Evolutionary conservation across 1,140 invertebrate species (phyloP).

Genomic region (Neodiprion virginianus): DNA sequence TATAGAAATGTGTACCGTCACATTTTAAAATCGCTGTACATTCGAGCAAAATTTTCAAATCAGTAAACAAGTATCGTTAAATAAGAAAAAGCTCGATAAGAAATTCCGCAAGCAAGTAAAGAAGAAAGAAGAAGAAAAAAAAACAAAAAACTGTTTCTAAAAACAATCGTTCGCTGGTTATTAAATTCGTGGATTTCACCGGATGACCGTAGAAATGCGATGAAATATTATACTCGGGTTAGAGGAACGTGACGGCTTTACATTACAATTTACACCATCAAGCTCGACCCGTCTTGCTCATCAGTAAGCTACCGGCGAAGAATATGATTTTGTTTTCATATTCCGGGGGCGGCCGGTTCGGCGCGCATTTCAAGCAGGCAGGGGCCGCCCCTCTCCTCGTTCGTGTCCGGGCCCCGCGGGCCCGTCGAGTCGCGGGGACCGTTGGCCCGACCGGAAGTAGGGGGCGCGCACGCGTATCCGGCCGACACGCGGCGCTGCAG

Average conservation of each 20-base stretch:
- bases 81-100: no score
- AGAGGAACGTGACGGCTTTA: neutral
- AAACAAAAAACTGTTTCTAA: no score
- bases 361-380: neutral
- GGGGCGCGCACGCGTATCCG: conserved; percentile 48
- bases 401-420: neutral
- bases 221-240: neutral
- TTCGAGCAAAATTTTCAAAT: no score
- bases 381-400: neutral
- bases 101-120: no score
- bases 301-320: conserved; percentile 38
- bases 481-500: neutral
- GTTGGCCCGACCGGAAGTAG: conserved; percentile 40
- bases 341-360: conserved; percentile 29
- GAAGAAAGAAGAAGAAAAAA: no score
- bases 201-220: neutral
- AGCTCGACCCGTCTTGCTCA: conserved; percentile 21
- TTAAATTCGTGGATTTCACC: neutral
- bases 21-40: no score
- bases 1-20: no score
- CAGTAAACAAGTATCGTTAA: no score
- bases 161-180: no score
- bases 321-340: conserved; percentile 53
- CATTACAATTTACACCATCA: neutral
- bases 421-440: neutral